These are phyloP conservation scores for Patella pellucida DNA, from an alignment of 2,888 invertebrate genomes.

Conservation along the genomic window DNA sequence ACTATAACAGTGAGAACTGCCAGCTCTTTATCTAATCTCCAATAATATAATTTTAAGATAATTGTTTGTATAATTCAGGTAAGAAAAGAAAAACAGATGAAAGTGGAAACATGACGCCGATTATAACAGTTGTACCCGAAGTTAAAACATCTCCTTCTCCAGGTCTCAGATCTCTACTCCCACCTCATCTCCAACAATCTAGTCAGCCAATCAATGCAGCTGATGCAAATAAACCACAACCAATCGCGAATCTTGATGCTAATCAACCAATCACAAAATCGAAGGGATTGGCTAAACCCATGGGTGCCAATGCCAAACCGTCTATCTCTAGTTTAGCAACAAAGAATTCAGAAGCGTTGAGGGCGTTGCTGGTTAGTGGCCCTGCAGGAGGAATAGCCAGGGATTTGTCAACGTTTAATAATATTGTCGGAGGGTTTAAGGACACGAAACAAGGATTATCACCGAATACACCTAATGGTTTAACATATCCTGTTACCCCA, in stretches of 20 bases:
- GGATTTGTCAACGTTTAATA: conserved; percentile 15
- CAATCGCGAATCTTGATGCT: neutral
- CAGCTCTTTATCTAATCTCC: too few species aligned
- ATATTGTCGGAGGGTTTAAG: conserved; percentile 26
- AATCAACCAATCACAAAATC: too few species aligned
- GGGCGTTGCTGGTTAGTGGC: conserved; percentile 32
- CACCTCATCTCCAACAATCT: conserved; percentile 23
- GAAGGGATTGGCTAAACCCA: too few species aligned
- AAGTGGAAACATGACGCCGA: conserved; percentile 22
- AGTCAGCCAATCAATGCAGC: conserved; percentile 12
- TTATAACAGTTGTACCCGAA: conserved; percentile 39
- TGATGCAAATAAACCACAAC: neutral
- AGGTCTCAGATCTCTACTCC: conserved; percentile 38
- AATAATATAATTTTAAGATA: too few species aligned
- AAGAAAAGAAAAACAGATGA: conserved; percentile 17
- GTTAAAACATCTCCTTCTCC: conserved; percentile 30
- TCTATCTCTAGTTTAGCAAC: neutral
- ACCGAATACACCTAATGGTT: conserved; percentile 49
- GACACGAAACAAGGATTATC: conserved; percentile 21
- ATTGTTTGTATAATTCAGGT: neutral
- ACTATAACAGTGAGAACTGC: too few species aligned
- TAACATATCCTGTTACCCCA: conserved; percentile 64
- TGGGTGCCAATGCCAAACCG: conserved; percentile 17
- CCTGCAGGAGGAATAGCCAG: conserved; percentile 23
- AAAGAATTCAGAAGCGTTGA: conserved; percentile 25